Conservation (phyloP, 2,113 vertebrate species). For the Sinosuthora webbiana region DNA sequence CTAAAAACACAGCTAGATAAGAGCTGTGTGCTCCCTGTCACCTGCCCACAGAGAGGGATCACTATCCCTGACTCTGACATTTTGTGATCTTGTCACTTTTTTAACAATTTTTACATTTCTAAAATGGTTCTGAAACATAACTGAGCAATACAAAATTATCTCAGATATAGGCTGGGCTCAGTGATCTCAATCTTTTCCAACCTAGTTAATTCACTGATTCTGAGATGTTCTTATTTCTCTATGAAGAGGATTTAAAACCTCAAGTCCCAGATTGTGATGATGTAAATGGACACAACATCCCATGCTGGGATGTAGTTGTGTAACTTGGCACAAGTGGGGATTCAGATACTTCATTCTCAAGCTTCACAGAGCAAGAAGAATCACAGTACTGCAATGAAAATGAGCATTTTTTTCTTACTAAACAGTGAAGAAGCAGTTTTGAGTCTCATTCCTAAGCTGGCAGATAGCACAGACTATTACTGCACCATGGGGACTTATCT, state of each 20-base stretch:
- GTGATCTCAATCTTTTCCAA: not conserved
- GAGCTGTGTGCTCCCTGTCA: not conserved
- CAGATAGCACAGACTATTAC: not conserved
- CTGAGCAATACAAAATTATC: not conserved
- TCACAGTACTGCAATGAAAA: not conserved
- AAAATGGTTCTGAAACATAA: not conserved
- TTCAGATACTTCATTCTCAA: not conserved
- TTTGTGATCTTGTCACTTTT: not conserved
- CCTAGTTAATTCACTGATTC: not conserved
- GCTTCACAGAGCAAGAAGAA: not conserved
- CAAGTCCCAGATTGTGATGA: not conserved
- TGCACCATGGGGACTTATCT: not conserved
- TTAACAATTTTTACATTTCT: not conserved
- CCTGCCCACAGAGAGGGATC: not conserved
- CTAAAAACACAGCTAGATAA: not conserved
- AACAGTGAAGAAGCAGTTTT: not conserved
- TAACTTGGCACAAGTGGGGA: not conserved
- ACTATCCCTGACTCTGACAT: not conserved
- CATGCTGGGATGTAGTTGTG: not conserved
- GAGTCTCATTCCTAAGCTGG: not conserved
- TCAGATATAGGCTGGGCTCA: not conserved
- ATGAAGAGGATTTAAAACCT: not conserved
- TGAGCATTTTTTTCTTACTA: not conserved
- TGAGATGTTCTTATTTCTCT: not conserved
- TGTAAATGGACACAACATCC: not conserved